Percentiles rank a stretch among this genome's conserved stretches.
These are phyloP conservation scores for Rhyacophila evoluta DNA, from an alignment of 2,888 invertebrate genomes.

Conservation along the genomic window DNA sequence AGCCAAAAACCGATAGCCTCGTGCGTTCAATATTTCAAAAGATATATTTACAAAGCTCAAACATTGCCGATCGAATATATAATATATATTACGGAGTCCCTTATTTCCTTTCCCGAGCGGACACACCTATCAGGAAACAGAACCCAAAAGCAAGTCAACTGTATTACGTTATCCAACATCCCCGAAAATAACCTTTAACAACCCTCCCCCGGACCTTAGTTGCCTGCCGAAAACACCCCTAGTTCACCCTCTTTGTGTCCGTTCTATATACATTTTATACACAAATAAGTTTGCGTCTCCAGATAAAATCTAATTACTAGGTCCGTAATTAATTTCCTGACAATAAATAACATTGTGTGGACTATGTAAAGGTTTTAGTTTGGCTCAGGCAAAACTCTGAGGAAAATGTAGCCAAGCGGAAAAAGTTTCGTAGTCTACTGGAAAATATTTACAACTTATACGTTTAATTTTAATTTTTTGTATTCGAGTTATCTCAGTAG, in stretches of 20 bases:
- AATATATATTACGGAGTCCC: background rate
- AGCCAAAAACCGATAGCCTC: slow-evolving; percentile 32
- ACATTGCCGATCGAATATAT: slow-evolving; percentile 38
- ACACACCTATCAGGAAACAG: slow-evolving; percentile 36
- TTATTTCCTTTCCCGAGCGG: slow-evolving; percentile 13
- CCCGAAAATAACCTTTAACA: slow-evolving; percentile 53
- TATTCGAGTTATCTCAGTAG: too few species aligned
- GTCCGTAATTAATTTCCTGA: slow-evolving; percentile 62
- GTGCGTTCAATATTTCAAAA: slow-evolving; percentile 33
- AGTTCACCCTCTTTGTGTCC: slow-evolving; percentile 7
- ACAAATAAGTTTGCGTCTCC: slow-evolving; percentile 55
- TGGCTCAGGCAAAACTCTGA: slow-evolving; percentile 39
- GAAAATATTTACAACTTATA: slow-evolving; percentile 23
- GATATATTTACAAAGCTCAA: slow-evolving; percentile 44
- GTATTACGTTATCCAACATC: slow-evolving; percentile 51
- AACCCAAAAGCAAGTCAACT: slow-evolving; percentile 50
- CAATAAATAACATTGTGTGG: slow-evolving; percentile 61
- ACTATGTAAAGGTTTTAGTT: slow-evolving; percentile 51
- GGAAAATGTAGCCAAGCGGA: background rate
- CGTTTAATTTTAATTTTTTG: too few species aligned
- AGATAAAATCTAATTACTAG: slow-evolving; percentile 59
- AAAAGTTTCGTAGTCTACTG: background rate
- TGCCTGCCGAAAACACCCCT: slow-evolving; percentile 25
- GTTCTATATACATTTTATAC: slow-evolving; percentile 44
- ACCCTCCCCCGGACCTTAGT: slow-evolving; percentile 28